Evolutionary conservation across 1,140 invertebrate species (phyloP), one percentile per base, ranked within the genome.

Genomic region (Brevipalpus yothersi): DNA sequence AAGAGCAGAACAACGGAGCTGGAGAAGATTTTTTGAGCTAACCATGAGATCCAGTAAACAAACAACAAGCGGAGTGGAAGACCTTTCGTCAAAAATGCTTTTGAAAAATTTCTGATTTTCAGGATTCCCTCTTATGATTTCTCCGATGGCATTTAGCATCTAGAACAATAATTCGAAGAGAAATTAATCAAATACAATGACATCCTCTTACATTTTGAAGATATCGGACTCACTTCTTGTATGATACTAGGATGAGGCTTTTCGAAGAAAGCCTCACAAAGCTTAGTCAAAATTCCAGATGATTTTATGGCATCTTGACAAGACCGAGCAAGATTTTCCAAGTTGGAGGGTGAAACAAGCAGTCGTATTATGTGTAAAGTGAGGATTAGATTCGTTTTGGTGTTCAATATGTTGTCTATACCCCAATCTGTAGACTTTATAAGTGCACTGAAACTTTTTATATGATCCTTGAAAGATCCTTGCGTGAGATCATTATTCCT

Each of bases 41-140:
- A 97, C 88, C 90, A 99, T 96, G 0, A 91, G 94, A 84, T 96
- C 91, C 12, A 99, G 71, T 9, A 99, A 73, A 51, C 97, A 83
- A 0, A 97, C 83, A 55, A 98, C 83, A 1, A 86, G 89, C 1
- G 93, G 86, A 19, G n/a, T 17, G 55, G 82, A 79, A 12, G 92
- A 86, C 31, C 31, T 31, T 31, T 31, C 31, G 5, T 31, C 31
- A 31, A 31, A 31, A 31, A 31, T 31, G 31, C 31, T 31, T 31
- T 83, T 81, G 68, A 98, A 81, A 69, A 85, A 88, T 66, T 92
- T 83, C 74, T 99, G 95, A 73, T 96, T 97, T 11, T 74, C 76
- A 41, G 80, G 75, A 69, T 88, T 85, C 0, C 91, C 92, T 61
- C 94, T 75, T 47, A 98, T 91, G 2, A 91, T 80, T 74, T 99